A percentile compares a stretch with the other conserved stretches of the same genome.
phyloP scores from a whole-genome alignment of 1,140 invertebrate species.

The Oryzaephilus surinamensis region DNA sequence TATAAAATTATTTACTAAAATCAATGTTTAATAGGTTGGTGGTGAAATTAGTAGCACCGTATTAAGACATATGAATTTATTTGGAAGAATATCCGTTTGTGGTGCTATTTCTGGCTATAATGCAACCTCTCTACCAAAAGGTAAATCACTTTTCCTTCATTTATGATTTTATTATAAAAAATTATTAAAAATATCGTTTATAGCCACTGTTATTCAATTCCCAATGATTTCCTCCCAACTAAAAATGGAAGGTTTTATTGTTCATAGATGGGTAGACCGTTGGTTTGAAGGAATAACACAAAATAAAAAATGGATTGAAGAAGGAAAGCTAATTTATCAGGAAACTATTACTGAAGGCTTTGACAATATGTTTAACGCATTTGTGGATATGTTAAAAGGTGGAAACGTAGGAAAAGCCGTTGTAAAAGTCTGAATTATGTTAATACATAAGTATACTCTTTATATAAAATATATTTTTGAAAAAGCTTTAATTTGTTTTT shows the following conservation, averaged over 20 bases:
- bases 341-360: conserved; percentile 54
- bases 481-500: background rate
- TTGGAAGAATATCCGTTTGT: conserved; percentile 51
- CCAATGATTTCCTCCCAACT: conserved; percentile 38
- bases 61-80: conserved; percentile 49
- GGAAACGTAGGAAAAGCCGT: conserved; percentile 54
- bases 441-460: too few species aligned
- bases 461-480: background rate
- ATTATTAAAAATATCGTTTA: conserved; percentile 24
- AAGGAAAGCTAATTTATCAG: conserved; percentile 49
- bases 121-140: conserved; percentile 33
- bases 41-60: conserved; percentile 51
- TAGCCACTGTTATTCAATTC: conserved; percentile 38
- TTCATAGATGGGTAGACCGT: conserved; percentile 39
- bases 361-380: conserved; percentile 52
- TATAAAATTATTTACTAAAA: too few species aligned
- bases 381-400: conserved; percentile 49
- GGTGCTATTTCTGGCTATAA: conserved; percentile 53
- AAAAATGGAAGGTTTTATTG: conserved; percentile 53
- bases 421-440: conserved; percentile 35
- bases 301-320: conserved; percentile 43
- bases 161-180: background rate
- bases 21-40: too few species aligned
- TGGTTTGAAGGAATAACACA: conserved; percentile 42
- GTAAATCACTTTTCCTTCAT: conserved; percentile 11